Conservation (phyloP, 1,140 invertebrate species). For the Pseudobourletiella spinata region DNA sequence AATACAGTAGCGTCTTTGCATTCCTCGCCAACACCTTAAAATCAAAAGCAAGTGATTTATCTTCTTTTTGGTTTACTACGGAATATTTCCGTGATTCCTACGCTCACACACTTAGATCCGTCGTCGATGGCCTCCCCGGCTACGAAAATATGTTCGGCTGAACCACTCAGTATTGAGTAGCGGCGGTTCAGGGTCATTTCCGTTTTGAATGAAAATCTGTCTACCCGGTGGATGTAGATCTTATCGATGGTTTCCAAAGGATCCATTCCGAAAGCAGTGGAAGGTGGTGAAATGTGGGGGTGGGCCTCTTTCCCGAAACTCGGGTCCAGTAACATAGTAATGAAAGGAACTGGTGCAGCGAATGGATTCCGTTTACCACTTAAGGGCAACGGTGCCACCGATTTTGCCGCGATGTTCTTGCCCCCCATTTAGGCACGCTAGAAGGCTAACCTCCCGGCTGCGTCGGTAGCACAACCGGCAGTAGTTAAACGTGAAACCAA, state of each 20-base stretch:
- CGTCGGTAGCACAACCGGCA: too few relatives aligned
- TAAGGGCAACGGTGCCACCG: too few relatives aligned
- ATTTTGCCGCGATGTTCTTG: too few relatives aligned
- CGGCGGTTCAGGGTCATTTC: neutral
- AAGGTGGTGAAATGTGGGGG: neutral
- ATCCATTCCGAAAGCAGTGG: neutral
- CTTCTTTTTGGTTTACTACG: too few relatives aligned
- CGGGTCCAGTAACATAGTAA: neutral
- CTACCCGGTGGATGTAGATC: neutral
- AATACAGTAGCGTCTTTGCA: neutral
- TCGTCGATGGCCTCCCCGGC: neutral
- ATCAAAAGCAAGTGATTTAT: too few relatives aligned
- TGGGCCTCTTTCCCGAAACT: neutral
- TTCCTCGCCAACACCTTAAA: neutral
- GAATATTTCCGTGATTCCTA: too few relatives aligned
- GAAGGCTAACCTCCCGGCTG: too few relatives aligned
- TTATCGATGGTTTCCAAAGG: neutral
- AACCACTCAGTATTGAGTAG: neutral
- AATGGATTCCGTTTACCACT: too few relatives aligned
- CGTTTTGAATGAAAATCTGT: neutral
- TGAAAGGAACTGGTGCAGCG: neutral
- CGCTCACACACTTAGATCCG: neutral
- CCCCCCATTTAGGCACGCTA: too few relatives aligned
- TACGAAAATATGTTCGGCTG: neutral
- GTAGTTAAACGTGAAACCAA: too few relatives aligned